Base-by-base conservation (phyloP, 2,113 vertebrate species). In the Diadophis punctatus region DNA sequence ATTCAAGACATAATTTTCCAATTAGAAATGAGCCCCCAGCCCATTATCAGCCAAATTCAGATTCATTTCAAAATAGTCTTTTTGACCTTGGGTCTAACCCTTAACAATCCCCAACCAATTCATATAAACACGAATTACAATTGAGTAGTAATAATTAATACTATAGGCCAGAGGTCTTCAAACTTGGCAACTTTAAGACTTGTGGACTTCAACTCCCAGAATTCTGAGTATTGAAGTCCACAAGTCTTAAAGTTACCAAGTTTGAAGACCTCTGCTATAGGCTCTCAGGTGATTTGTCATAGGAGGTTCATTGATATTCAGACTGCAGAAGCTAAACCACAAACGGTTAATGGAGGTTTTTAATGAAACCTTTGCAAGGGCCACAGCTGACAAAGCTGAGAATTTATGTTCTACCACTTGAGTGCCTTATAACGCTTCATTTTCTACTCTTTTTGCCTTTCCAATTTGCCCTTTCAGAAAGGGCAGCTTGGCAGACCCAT, bases 401-500 rank as follows among this genome's bases (percentile, higher is more conserved):
- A 34, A 52, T 51, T 51, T 18, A 46, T 30, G 43, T 30, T 39
- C 51, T 90, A 6, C 30, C 51, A 16, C 52, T 48, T 34, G n/a
- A 25, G 22, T 2, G 20, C 22, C 74, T 39, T 3, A 0, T 49
- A 93, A 18, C 91, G 80, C n/a, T 93, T 46, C 52, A 84, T 30
- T 89, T 92, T 88, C 56, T 95, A 91, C 95, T 94, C 11, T 23
- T 22, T 52, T 80, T 46, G 8, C 5, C 12, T 92, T 90, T 23
- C 94, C 95, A 23, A 16, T 96, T 93, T 20, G 90, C 90, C 30
- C 60, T 95, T 96, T 5, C 96, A 99, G 99, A 99, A 99, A 98
- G 99, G 99, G 90, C 99, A 99, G 30, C 98, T 99, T 89, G 99
- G 99, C 12, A 97, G 99, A 55, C 99, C 99, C 56, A 99, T 99